Percentiles rank a stretch among this genome's conserved stretches.
These are phyloP conservation scores for Girardia tigrina DNA, from an alignment of 2,888 invertebrate genomes.

Conservation along the genomic window DNA sequence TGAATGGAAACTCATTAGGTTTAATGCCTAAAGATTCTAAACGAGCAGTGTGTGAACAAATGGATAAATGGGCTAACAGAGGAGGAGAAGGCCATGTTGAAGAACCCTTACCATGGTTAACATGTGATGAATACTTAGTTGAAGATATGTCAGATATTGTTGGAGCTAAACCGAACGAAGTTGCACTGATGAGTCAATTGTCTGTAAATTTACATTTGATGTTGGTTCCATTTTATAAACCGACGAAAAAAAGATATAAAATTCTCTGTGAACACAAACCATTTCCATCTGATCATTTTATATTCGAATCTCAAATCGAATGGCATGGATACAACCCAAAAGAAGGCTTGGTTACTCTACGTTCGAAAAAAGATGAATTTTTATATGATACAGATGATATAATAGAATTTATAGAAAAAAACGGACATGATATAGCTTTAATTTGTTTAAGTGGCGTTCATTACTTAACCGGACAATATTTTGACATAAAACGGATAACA, in stretches of 20 bases:
- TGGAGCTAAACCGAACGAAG: constrained; percentile 51
- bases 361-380: constrained; percentile 50
- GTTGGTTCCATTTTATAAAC: constrained; percentile 55
- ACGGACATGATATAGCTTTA: constrained; percentile 54
- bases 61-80: constrained; percentile 52
- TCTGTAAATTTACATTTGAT: constrained; percentile 55
- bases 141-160: constrained; percentile 48
- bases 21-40: constrained; percentile 52
- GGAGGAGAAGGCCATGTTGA: constrained; percentile 47
- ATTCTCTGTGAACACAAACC: constrained; percentile 54
- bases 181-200: constrained; percentile 54
- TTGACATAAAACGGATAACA: constrained; percentile 54
- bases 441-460: constrained; percentile 54
- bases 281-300: constrained; percentile 56
- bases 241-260: constrained; percentile 52
- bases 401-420: constrained; percentile 49
- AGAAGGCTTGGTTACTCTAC: constrained; percentile 50
- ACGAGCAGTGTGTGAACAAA: constrained; percentile 48
- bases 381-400: constrained; percentile 53
- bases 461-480: constrained; percentile 56
- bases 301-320: constrained; percentile 53
- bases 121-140: constrained; percentile 49
- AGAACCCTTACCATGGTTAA: constrained; percentile 51
- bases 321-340: constrained; percentile 52
- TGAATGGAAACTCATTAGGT: constrained; percentile 56